Percentiles rank a stretch among this genome's conserved stretches.
phyloP scores from a whole-genome alignment of 2,113 vertebrate species.

The Lophochroa leadbeateri region DNA sequence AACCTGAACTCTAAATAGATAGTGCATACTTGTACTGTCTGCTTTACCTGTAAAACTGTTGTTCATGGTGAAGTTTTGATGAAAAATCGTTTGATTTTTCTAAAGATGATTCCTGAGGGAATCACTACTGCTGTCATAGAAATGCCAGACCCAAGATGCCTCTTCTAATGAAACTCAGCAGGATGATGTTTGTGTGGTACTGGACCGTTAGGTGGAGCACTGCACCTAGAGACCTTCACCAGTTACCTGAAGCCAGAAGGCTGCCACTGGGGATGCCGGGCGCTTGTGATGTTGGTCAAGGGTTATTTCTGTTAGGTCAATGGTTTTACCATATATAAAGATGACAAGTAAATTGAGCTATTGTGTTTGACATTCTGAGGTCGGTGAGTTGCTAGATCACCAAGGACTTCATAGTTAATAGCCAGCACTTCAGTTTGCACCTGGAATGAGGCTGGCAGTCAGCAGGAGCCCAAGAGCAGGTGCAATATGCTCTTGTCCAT shows the following conservation, averaged over 20 bases:
- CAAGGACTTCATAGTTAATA: not conserved
- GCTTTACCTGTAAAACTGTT: not conserved
- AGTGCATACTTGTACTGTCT: not conserved
- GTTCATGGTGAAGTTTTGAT: not conserved
- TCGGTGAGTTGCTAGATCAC: not conserved
- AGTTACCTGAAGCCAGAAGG: not conserved
- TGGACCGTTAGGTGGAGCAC: not conserved
- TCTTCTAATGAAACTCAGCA: not conserved
- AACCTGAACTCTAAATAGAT: not conserved
- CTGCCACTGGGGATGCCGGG: not conserved
- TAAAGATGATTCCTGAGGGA: not conserved
- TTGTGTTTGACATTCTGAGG: not conserved
- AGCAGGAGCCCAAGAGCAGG: conserved; percentile 42
- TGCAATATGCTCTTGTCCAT: conserved; percentile 49
- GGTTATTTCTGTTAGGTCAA: not conserved
- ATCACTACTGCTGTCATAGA: not conserved
- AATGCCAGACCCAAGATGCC: not conserved
- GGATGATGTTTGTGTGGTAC: not conserved
- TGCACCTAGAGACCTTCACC: not conserved
- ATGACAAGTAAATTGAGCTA: not conserved
- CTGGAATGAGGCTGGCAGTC: not conserved
- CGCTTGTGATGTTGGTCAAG: not conserved
- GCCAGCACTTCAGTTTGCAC: conserved; percentile 12
- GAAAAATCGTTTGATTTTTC: not conserved
- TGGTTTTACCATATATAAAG: not conserved